Evolutionary conservation across 2,888 invertebrate genomes (phyloP).

Genomic region (Megamerina dolium): DNA sequence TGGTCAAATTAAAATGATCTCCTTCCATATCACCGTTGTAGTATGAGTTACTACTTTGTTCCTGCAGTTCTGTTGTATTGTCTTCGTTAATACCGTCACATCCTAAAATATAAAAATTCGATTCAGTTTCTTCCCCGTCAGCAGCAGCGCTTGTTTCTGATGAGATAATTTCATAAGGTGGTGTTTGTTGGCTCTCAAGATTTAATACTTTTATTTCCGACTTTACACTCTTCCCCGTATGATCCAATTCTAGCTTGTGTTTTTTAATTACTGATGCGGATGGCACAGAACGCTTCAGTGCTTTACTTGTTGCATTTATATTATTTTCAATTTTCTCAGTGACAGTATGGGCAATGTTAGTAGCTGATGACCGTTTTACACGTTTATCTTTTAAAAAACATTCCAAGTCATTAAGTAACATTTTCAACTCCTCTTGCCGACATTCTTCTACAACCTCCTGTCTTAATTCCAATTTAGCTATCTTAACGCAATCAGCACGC

Average conservation of each 20-base stretch:
- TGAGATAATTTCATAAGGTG: neutral
- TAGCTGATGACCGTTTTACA: too few species aligned
- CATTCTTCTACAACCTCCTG: constrained; percentile 28
- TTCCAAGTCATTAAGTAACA: constrained; percentile 34
- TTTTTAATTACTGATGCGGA: neutral
- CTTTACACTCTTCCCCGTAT: too few species aligned
- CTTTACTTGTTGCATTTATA: neutral
- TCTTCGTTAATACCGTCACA: constrained; percentile 13
- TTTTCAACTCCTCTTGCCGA: constrained; percentile 31
- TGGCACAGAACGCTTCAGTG: neutral
- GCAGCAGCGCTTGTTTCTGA: neutral
- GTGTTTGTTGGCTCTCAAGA: too few species aligned
- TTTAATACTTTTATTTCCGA: too few species aligned
- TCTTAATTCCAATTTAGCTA: constrained; percentile 18
- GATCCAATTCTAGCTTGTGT: too few species aligned
- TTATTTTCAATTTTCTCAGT: too few species aligned
- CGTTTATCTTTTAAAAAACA: constrained; percentile 25
- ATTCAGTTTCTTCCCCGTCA: constrained; percentile 8
- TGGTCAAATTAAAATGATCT: constrained; percentile 15
- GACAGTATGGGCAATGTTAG: neutral
- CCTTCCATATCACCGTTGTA: constrained; percentile 3
- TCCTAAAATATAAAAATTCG: constrained; percentile 10
- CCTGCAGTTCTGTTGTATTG: constrained; percentile 13
- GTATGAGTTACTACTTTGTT: constrained; percentile 8
- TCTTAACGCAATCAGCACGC: constrained; percentile 16